These are phyloP conservation scores for Girardinus metallicus DNA, from an alignment of 2,797 vertebrate genomes.

Conservation along the genomic window DNA sequence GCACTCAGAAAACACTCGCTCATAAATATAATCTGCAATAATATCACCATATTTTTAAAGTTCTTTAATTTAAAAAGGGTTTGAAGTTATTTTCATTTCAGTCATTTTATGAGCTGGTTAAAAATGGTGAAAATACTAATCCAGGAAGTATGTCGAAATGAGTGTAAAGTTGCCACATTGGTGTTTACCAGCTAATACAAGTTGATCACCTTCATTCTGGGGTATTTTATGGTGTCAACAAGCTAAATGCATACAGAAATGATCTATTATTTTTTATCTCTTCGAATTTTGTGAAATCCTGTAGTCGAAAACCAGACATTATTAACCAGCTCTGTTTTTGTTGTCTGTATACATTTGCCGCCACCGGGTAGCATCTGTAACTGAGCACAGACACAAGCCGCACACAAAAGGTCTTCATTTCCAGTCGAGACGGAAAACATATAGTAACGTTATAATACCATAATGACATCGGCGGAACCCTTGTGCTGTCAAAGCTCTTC, in stretches of 20 bases:
- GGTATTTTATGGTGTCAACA: neutral
- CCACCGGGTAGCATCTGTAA: neutral
- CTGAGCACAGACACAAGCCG: neutral
- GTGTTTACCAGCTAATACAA: neutral
- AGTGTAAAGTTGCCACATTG: neutral
- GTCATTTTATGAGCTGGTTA: neutral
- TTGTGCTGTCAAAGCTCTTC: slow-evolving; percentile 60
- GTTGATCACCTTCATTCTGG: neutral
- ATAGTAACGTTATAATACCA: slow-evolving; percentile 53
- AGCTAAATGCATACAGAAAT: neutral
- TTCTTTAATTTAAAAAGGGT: neutral
- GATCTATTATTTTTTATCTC: neutral
- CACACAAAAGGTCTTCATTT: slow-evolving; percentile 36
- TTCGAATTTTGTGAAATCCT: neutral
- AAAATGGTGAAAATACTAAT: neutral
- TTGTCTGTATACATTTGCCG: neutral
- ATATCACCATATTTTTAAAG: neutral
- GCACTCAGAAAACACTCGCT: neutral
- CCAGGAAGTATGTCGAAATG: neutral
- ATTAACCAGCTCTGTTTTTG: neutral
- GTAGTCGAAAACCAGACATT: neutral
- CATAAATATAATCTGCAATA: neutral
- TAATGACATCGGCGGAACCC: slow-evolving; percentile 61
- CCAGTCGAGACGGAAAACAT: slow-evolving; percentile 50
- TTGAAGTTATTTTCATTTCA: neutral